Base-by-base conservation (phyloP, 2,888 invertebrate genomes). In the Cheilosia variabilis region DNA sequence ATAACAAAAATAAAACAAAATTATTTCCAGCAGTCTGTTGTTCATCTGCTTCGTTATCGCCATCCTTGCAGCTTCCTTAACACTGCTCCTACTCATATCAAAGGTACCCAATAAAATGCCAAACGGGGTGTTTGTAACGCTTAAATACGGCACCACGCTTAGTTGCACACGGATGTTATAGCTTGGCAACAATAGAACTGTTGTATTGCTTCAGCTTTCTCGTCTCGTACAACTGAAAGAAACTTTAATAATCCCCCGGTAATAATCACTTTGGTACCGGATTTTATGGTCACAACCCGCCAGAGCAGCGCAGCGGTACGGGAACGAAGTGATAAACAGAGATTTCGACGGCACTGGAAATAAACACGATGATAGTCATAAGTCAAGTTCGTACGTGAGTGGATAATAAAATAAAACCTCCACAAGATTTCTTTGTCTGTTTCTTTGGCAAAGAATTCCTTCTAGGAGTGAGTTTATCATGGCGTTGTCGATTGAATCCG, bases 381-480 rank as follows among this genome's bases (percentile, higher is more conserved):
- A 69, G 75, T 68, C 68, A 75, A 57, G 50, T 68, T 27, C 60
- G 80, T 63, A 75, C 80, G 63, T 75, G 80, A 75, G 80, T 75
- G 62, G 80, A 55, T 63, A 53, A 68, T 75, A 75, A 75, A 68
- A 75, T 57, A 37, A 68, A 62, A 75, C 75, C 75, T 62, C 66
- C 22, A 34, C 17, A 63, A 34, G 41, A 73, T 80, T 75, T 53
- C 50, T 41, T 58, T 65, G 52, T 41, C 31, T 34, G n/a, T 10
- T 43, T n/a, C 17, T 10, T 7, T 7, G 13, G n/a, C 5, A n/a
- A 22, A 22, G 43, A n/a, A 31, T 9, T 19, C 37, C 24, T 41
- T 22, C 17, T 41, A 24, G 60, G 66, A 50, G 17, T 34, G 63
- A 37, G 22, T 65, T 50, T 65, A 37, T 66, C 75, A 50, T 41